Evolutionary conservation across 92 coral and sea anemone genomes (phyloP), one percentile per base, ranked within the genome.

Genomic region (Diadumene lineata): DNA sequence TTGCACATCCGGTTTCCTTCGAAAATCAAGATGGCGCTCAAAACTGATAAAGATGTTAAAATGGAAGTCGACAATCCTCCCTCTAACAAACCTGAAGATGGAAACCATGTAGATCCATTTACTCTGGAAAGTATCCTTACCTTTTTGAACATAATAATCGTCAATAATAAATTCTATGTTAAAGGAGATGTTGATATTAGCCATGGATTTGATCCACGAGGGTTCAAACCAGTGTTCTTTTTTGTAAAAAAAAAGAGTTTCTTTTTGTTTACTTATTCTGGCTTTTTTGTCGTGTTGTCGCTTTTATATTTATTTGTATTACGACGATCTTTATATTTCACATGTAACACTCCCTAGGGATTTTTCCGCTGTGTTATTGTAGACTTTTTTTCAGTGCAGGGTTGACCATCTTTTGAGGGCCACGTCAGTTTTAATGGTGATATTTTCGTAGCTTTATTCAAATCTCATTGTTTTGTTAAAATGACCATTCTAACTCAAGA

Each of bases 121-220:
- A 85, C 91, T 33, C 74, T 91, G 66, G 97, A 91, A 71, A 88
- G 93, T 91, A 91, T 91, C 93, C 93, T 88, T 91, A 38, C 51
- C 22, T 28, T 4, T 3, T 7, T 62, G 27, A 28, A 7, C 6
- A 62, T 28, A 27, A 23, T 26, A 58, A 7, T 10, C 19, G 21
- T 38, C 6, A 38, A 53, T 21, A 53, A 2, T 53, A 2, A 15
- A 3, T 53, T 53, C 19, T 53, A 9, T 53, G 19, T 2, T 53
- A 6, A 53, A 15, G 19, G 24, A 53, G 19, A 53, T 23, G 19
- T 53, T 15, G 24, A 21, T 53, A 2, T 53, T 3, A 13, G 6
- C 19, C 4, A 3, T 16, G 11, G 18, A 1, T 26, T 44, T 19
- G 16, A 1, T 51, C 60, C 68, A 53, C 56, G 61, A 44, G 66